Conservation (phyloP, 2,113 vertebrate species). For the Neolamprologus devosi region DNA sequence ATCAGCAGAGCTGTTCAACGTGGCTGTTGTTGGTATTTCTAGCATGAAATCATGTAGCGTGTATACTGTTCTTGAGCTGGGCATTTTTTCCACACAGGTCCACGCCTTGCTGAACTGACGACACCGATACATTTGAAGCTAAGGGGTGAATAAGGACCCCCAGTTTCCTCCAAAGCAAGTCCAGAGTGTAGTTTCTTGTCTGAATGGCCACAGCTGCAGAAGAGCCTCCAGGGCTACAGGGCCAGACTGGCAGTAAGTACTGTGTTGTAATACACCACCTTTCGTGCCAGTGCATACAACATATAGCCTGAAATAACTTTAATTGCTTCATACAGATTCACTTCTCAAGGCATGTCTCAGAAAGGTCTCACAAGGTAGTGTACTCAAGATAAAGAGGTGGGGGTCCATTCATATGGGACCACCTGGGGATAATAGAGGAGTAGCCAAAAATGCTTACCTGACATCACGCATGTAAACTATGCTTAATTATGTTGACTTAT, state of each 20-base stretch:
- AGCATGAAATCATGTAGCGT: background rate
- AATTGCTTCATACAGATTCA: background rate
- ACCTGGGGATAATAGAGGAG: background rate
- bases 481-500: background rate
- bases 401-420: background rate
- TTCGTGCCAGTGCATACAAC: background rate
- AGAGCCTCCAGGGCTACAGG: slow-evolving; percentile 46
- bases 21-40: slow-evolving; percentile 23
- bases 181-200: background rate
- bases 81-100: background rate
- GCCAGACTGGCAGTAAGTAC: slow-evolving; percentile 40
- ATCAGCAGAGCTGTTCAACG: background rate
- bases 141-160: background rate
- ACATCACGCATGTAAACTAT: background rate
- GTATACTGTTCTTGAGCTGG: background rate
- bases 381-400: background rate
- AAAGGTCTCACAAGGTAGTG: background rate
- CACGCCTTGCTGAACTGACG: background rate
- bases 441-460: background rate
- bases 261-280: background rate
- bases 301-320: background rate
- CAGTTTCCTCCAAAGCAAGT: background rate
- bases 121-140: background rate
- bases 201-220: slow-evolving; percentile 67
- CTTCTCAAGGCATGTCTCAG: background rate